Conservation (phyloP, 2,797 vertebrate genomes). For the Tamandua tetradactyla region DNA sequence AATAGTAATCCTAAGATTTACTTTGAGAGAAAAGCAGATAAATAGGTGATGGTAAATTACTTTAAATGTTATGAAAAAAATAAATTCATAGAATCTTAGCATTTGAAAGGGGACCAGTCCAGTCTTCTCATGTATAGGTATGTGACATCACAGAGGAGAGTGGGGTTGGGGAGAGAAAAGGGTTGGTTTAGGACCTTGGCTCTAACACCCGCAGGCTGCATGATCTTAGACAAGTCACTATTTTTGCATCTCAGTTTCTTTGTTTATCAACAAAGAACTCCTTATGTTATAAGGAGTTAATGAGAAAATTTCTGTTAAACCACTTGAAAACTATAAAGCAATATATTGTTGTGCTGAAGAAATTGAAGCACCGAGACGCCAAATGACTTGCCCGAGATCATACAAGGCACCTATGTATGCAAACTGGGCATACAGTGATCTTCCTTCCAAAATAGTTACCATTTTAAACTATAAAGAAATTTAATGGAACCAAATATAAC, state of each 20-base stretch:
- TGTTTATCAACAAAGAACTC: too few species aligned
- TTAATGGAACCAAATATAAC: slow-evolving; percentile 19
- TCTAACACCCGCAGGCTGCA: background rate
- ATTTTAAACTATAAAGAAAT: slow-evolving; percentile 32
- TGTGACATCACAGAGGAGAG: background rate
- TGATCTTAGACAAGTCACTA: background rate
- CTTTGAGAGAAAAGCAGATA: background rate
- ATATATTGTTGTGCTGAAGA: background rate
- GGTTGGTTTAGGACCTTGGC: background rate
- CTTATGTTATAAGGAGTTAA: background rate
- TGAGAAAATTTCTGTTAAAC: slow-evolving; percentile 21
- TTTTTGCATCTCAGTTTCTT: background rate
- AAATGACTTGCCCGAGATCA: slow-evolving; percentile 15
- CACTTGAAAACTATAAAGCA: slow-evolving; percentile 11
- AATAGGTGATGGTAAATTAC: background rate
- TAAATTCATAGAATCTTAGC: background rate
- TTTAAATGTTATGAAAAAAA: background rate
- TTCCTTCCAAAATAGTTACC: background rate
- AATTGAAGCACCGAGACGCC: background rate
- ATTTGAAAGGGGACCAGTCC: background rate
- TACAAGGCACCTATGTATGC: background rate
- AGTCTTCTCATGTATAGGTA: background rate
- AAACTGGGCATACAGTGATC: background rate
- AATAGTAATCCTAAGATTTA: slow-evolving; percentile 9
- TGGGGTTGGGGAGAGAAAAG: background rate